phyloP scores from a whole-genome alignment of 2,888 invertebrate genomes.

The Neuroscelio doddi region DNA sequence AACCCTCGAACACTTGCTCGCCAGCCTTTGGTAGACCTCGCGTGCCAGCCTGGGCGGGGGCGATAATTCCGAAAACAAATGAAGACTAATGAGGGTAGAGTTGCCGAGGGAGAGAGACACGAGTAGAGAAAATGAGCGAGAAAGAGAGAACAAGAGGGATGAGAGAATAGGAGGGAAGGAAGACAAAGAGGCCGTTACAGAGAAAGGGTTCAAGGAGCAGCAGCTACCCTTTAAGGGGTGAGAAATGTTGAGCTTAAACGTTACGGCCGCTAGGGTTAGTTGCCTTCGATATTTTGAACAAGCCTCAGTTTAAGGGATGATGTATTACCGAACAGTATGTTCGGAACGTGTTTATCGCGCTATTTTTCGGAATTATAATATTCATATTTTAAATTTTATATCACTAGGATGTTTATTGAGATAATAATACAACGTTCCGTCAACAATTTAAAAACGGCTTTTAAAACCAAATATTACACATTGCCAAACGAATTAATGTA shows the following conservation, averaged over 20 bases:
- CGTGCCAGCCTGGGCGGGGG: slow-evolving; percentile 60
- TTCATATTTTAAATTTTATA: slow-evolving; percentile 18
- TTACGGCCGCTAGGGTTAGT: slow-evolving; percentile 65
- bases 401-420: no score
- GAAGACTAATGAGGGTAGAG: slow-evolving; percentile 72
- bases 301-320: slow-evolving; percentile 66
- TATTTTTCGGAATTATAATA: slow-evolving; percentile 47
- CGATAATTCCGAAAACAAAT: slow-evolving; percentile 72
- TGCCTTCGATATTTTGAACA: slow-evolving; percentile 59
- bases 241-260: slow-evolving; percentile 71
- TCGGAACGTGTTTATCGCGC: slow-evolving; percentile 58
- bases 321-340: slow-evolving; percentile 67
- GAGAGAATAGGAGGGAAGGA: slow-evolving; percentile 41
- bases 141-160: slow-evolving; percentile 31
- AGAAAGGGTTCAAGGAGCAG: slow-evolving; percentile 66
- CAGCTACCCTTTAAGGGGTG: slow-evolving; percentile 67
- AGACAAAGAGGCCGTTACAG: slow-evolving; percentile 53
- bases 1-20: slow-evolving; percentile 57
- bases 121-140: slow-evolving; percentile 37
- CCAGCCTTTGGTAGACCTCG: slow-evolving; percentile 50
- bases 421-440: no score
- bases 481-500: no score
- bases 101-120: slow-evolving; percentile 52
- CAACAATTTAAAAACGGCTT: no score
- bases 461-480: no score